Evolutionary conservation across 2,797 vertebrate genomes (phyloP).

Genomic region (Tragelaphus oryx): DNA sequence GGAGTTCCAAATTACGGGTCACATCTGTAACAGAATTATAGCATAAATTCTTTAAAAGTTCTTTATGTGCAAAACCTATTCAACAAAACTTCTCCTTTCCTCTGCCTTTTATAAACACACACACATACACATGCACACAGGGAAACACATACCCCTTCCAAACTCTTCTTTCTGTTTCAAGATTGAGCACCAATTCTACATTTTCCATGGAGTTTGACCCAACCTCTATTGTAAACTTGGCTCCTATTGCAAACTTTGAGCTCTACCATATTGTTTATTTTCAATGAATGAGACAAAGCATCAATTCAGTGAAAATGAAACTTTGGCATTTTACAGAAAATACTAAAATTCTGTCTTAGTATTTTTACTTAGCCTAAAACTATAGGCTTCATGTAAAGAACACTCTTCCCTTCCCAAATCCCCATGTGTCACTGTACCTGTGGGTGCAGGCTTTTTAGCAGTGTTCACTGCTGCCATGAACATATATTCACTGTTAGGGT

Average conservation of each 20-base stretch:
- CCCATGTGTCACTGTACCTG: slow-evolving; percentile 62
- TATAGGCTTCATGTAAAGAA: neutral
- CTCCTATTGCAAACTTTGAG: neutral
- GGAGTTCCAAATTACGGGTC: slow-evolving; percentile 39
- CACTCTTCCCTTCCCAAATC: neutral
- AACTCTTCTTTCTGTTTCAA: neutral
- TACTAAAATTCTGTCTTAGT: neutral
- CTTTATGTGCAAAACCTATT: neutral
- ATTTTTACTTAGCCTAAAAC: neutral
- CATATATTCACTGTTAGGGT: slow-evolving; percentile 85
- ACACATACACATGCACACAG: neutral
- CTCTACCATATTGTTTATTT: neutral
- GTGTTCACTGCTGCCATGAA: slow-evolving; percentile 83
- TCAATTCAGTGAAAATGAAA: neutral
- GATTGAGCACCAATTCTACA: neutral
- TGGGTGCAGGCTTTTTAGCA: slow-evolving; percentile 72
- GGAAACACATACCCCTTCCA: neutral
- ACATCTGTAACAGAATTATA: slow-evolving; percentile 71
- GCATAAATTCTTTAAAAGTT: slow-evolving; percentile 25
- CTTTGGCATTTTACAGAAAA: slow-evolving; percentile 11
- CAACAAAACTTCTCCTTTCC: neutral
- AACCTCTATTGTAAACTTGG: neutral
- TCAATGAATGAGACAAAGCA: neutral
- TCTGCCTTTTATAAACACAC: neutral
- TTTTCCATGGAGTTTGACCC: neutral